A percentile compares a stretch with the other conserved stretches of the same genome.
Conservation (phyloP, 2,113 vertebrate species). For the Rhea pennata region DNA sequence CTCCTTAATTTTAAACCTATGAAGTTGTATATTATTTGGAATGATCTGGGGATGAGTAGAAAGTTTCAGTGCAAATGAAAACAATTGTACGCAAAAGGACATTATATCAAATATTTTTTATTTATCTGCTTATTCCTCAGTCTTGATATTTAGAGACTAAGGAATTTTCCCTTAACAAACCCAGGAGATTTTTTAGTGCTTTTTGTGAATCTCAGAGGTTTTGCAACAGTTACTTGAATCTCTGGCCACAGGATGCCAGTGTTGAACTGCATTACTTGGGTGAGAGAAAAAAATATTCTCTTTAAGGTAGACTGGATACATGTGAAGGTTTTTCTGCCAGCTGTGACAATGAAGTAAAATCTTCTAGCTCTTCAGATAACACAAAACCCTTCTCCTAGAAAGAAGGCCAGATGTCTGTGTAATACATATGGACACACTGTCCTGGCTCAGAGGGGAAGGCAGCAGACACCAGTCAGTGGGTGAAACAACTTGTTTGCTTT, state of each 20-base stretch:
- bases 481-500: neutral
- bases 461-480: neutral
- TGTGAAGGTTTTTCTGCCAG: constrained; percentile 19
- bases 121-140: constrained; percentile 6
- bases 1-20: neutral
- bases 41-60: neutral
- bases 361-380: constrained; percentile 33
- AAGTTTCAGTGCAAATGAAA: neutral
- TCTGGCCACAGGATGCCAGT: constrained; percentile 83
- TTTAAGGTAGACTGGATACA: constrained; percentile 57
- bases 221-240: constrained; percentile 42
- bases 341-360: constrained; percentile 48
- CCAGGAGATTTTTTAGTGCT: neutral
- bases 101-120: neutral
- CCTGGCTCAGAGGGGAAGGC: neutral
- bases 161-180: neutral
- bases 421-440: neutral
- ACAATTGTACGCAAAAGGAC: neutral
- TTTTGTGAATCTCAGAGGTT: constrained; percentile 3
- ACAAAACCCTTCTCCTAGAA: neutral
- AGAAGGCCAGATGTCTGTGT: neutral
- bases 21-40: neutral
- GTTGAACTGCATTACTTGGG: constrained; percentile 70
- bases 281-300: constrained; percentile 38
- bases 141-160: neutral